These are phyloP conservation scores for Lasius platythorax DNA, from an alignment of 2,888 invertebrate species.

Conservation along the genomic window DNA sequence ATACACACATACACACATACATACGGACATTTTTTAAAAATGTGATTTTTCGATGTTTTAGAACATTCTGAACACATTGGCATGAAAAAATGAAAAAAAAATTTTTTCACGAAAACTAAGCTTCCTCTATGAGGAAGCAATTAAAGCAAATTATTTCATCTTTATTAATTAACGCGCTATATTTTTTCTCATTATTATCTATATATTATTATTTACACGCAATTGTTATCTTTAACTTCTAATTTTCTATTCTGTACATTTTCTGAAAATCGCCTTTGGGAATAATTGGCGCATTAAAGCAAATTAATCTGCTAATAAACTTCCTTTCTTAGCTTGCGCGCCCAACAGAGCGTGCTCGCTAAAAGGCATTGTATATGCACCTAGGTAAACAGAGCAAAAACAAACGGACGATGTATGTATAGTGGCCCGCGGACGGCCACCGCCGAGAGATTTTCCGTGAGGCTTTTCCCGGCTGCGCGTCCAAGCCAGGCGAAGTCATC, in stretches of 20 bases:
- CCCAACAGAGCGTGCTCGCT: slow-evolving; percentile 35
- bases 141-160: not conserved
- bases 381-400: slow-evolving; percentile 53
- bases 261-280: not conserved
- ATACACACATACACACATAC: too few species aligned
- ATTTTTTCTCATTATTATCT: not conserved
- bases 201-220: not conserved
- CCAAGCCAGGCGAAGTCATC: slow-evolving; percentile 12
- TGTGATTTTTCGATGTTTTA: too few species aligned
- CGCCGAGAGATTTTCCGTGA: slow-evolving; percentile 40
- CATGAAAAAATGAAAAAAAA: too few species aligned
- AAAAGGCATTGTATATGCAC: slow-evolving; percentile 19
- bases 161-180: not conserved
- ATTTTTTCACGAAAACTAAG: too few species aligned
- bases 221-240: not conserved
- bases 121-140: not conserved
- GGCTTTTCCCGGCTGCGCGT: slow-evolving; percentile 23
- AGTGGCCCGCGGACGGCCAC: not conserved
- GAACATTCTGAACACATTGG: too few species aligned
- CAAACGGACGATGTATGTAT: slow-evolving; percentile 35
- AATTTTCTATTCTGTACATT: not conserved
- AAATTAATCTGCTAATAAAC: slow-evolving; percentile 20
- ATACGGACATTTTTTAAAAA: too few species aligned
- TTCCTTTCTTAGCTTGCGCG: slow-evolving; percentile 30
- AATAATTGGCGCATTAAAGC: slow-evolving; percentile 9